A percentile compares a stretch with the other conserved stretches of the same genome.
Evolutionary conservation across 2,888 invertebrate species (phyloP).

Genomic region (Cylloceria caligata): DNA sequence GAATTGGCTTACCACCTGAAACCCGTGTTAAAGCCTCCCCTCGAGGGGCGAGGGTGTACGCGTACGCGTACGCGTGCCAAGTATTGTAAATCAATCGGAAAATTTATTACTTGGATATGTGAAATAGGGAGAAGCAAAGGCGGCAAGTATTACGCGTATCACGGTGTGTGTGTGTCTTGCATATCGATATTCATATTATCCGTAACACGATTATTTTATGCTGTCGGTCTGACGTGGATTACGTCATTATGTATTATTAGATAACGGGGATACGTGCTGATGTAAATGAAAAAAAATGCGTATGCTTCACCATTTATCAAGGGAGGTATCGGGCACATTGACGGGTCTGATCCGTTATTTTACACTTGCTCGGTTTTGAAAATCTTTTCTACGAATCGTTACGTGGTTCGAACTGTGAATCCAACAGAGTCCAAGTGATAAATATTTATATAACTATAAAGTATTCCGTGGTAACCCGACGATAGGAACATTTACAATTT

Average conservation of each 20-base stretch:
- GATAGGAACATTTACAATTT: no score
- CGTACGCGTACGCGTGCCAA: constrained; percentile 6
- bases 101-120: constrained; percentile 40
- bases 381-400: constrained; percentile 38
- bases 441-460: neutral
- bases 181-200: constrained; percentile 48
- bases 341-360: constrained; percentile 14
- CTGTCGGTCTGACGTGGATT: constrained; percentile 8
- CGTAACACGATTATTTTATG: constrained; percentile 45
- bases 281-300: neutral
- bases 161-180: neutral
- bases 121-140: constrained; percentile 35
- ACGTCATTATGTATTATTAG: constrained; percentile 29
- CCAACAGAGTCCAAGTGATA: neutral
- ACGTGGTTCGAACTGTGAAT: neutral
- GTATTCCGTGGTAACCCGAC: neutral
- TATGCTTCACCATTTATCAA: constrained; percentile 28
- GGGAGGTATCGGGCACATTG: neutral
- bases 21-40: constrained; percentile 3
- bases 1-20: constrained; percentile 60
- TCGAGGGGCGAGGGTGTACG: neutral
- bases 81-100: constrained; percentile 60
- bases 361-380: neutral
- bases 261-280: neutral
- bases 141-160: constrained; percentile 10